Conservation (phyloP, 1,140 invertebrate genomes). For the Drosophila repleta region DNA sequence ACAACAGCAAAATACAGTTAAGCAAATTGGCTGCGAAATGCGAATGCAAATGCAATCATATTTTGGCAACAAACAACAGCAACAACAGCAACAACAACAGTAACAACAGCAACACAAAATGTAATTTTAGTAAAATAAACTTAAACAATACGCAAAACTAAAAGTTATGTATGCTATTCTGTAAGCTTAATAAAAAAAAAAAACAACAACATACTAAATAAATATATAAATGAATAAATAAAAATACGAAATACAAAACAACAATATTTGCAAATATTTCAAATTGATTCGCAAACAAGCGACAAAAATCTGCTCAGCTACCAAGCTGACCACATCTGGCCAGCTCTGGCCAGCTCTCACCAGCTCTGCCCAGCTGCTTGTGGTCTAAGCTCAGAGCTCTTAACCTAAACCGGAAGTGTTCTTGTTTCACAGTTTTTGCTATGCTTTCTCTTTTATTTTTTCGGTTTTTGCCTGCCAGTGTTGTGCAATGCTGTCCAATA, state of each 20-base stretch:
- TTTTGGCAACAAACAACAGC: conserved; percentile 50
- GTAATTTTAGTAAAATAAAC: conserved; percentile 79
- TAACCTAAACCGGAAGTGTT: conserved; percentile 18
- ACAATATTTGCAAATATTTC: conserved; percentile 2
- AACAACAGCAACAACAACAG: conserved; percentile 52
- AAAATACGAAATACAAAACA: conserved; percentile 35
- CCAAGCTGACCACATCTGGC: background rate
- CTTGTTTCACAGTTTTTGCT: background rate
- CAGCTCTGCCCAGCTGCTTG: conserved; percentile 2
- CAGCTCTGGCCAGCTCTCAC: background rate
- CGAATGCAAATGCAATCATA: conserved; percentile 68
- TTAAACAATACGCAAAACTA: conserved; percentile 62
- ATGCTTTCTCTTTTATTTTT: background rate
- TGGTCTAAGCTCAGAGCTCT: conserved; percentile 1
- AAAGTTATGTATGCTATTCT: conserved; percentile 75
- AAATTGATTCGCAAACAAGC: conserved; percentile 12
- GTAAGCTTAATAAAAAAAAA: conserved; percentile 69
- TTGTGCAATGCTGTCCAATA: conserved; percentile 10
- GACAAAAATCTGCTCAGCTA: conserved; percentile 2
- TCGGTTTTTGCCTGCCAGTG: background rate
- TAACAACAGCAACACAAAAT: conserved; percentile 53
- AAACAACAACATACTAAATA: conserved; percentile 41
- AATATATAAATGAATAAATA: conserved; percentile 61
- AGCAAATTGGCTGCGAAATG: conserved; percentile 51
- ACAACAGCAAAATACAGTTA: conserved; percentile 37